Conservation (phyloP, 2,888 invertebrate species). For the Cantharis lateralis region DNA sequence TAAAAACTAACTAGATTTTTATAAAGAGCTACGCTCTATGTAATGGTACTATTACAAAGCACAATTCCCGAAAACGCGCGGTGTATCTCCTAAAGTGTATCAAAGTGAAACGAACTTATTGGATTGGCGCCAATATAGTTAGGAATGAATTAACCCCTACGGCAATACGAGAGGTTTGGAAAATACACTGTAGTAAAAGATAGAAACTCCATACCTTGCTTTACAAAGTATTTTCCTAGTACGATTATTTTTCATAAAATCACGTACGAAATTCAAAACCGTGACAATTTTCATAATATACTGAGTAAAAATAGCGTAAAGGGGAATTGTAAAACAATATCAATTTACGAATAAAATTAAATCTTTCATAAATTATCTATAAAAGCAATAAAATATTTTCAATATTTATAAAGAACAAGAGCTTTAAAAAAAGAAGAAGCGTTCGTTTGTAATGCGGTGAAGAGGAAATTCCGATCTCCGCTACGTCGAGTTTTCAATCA, state of each 20-base stretch:
- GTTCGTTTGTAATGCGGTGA: slow-evolving; percentile 47
- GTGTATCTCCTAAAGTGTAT: slow-evolving; percentile 35
- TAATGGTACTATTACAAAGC: slow-evolving; percentile 33
- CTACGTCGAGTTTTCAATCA: slow-evolving; percentile 56
- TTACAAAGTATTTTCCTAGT: slow-evolving; percentile 16
- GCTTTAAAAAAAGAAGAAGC: slow-evolving; percentile 38
- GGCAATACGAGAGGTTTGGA: slow-evolving; percentile 22
- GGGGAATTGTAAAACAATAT: background rate
- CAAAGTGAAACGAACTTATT: slow-evolving; percentile 36
- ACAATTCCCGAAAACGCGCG: slow-evolving; percentile 28
- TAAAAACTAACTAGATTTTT: slow-evolving; percentile 20
- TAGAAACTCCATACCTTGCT: slow-evolving; percentile 14
- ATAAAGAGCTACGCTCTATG: slow-evolving; percentile 17
- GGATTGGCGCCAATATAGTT: slow-evolving; percentile 36
- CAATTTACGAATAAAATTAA: background rate
- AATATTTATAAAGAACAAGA: slow-evolving; percentile 23
- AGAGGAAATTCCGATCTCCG: slow-evolving; percentile 44
- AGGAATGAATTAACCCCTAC: slow-evolving; percentile 33
- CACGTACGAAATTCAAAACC: background rate
- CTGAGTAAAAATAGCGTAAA: background rate
- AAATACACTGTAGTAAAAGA: slow-evolving; percentile 19
- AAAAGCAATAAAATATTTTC: slow-evolving; percentile 6
- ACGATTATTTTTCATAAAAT: slow-evolving; percentile 10
- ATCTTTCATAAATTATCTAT: background rate
- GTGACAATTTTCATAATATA: background rate